Evolutionary conservation across 64 coral and sea anemone species (phyloP).

Genomic region (Orbicella faveolata): DNA sequence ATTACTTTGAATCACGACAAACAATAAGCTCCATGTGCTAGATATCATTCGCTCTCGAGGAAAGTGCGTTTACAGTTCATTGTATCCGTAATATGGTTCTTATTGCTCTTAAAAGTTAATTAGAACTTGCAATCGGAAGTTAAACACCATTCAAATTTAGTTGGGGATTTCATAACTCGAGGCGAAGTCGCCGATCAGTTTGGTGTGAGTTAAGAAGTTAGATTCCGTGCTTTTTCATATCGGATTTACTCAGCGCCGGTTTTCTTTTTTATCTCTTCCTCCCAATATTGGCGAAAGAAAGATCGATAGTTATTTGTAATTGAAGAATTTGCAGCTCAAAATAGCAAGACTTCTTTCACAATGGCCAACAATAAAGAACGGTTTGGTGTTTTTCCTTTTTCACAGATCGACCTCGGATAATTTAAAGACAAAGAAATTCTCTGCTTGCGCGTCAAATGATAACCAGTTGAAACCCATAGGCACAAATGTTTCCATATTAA

Average conservation of each 20-base stretch:
- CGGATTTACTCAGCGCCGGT: background rate
- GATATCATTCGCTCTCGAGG: background rate
- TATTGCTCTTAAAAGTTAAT: conserved; percentile 6
- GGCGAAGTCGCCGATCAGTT: background rate
- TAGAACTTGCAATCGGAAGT: conserved; percentile 35
- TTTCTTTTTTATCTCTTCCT: background rate
- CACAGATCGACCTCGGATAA: background rate
- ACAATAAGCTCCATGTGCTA: background rate
- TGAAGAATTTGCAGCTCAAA: background rate
- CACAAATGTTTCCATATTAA: conserved; percentile 79
- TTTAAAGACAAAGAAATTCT: conserved; percentile 24
- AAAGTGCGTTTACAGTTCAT: conserved; percentile 5
- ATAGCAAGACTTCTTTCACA: background rate
- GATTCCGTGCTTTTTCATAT: conserved; percentile 9
- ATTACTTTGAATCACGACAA: conserved; percentile 19
- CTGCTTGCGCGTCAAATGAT: conserved; percentile 12
- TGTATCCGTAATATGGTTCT: background rate
- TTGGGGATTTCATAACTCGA: conserved; percentile 27
- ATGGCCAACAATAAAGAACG: background rate
- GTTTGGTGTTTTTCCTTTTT: conserved; percentile 19
- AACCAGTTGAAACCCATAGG: background rate
- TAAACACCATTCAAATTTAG: conserved; percentile 24
- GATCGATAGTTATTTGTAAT: background rate
- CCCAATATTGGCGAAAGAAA: background rate
- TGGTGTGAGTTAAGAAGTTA: background rate